Percentiles rank a stretch among this genome's conserved stretches.
These are phyloP conservation scores for Coenonympha glycerion DNA, from an alignment of 2,888 invertebrate genomes.

Conservation along the genomic window DNA sequence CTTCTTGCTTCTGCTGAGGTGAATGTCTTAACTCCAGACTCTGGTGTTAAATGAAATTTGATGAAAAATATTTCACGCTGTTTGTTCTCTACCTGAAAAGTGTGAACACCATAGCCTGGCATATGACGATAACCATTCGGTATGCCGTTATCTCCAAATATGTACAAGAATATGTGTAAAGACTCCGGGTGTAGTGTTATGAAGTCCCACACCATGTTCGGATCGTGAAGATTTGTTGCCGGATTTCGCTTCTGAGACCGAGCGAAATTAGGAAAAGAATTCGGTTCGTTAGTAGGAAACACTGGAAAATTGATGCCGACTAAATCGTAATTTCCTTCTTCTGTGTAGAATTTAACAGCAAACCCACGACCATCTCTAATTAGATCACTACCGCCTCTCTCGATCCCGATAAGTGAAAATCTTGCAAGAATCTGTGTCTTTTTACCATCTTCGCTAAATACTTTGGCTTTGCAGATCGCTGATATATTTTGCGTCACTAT, in stretches of 20 bases:
- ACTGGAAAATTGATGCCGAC: not conserved
- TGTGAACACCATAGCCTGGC: not conserved
- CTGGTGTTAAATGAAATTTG: not conserved
- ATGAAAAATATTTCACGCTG: not conserved
- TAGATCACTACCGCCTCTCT: not conserved
- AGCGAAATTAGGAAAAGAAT: not conserved
- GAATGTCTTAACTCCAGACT: not conserved
- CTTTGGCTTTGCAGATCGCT: not conserved
- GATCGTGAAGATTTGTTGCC: not conserved
- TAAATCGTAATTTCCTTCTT: not conserved
- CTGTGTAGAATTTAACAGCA: slow-evolving; percentile 2
- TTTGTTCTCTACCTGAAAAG: not conserved
- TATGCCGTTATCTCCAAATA: not conserved
- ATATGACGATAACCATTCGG: not conserved
- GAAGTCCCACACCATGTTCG: not conserved
- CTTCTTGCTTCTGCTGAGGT: not conserved
- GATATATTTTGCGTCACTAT: slow-evolving; percentile 1
- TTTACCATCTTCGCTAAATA: not conserved
- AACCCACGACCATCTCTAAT: not conserved
- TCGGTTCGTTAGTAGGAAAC: not conserved
- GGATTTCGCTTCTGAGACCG: not conserved
- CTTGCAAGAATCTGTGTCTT: not conserved
- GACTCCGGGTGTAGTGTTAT: not conserved
- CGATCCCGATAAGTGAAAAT: not conserved
- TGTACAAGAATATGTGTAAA: not conserved